These are phyloP conservation scores for Muraenolepis orangiensis DNA, from an alignment of 2,797 vertebrate species.

Conservation along the genomic window DNA sequence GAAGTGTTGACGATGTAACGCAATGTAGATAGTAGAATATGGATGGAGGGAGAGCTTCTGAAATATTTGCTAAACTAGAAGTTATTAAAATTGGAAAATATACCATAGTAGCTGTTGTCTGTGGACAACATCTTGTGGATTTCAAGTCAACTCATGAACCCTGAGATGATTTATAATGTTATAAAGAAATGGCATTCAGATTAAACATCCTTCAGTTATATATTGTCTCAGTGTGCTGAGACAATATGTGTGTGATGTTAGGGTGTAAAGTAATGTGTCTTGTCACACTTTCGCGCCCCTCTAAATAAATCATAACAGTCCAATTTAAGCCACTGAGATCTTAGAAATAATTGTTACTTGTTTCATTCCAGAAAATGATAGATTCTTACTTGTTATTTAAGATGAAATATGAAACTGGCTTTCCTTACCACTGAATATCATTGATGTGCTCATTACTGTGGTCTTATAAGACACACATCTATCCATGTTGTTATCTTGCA, in stretches of 20 bases:
- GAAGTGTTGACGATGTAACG: not conserved
- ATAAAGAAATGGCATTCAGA: not conserved
- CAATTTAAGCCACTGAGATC: not conserved
- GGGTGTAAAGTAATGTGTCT: not conserved
- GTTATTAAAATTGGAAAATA: not conserved
- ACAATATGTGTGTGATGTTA: not conserved
- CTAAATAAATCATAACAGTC: not conserved
- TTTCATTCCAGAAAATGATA: not conserved
- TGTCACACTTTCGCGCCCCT: not conserved
- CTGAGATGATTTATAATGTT: not conserved
- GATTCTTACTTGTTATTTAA: not conserved
- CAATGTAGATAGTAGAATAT: not conserved
- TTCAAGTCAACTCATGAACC: conserved; percentile 2
- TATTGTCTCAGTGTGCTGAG: not conserved
- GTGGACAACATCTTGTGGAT: not conserved
- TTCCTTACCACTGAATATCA: not conserved
- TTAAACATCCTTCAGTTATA: not conserved
- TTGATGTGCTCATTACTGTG: not conserved
- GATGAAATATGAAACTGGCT: not conserved
- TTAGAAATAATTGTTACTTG: not conserved
- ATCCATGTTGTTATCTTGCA: not conserved
- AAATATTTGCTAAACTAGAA: not conserved
- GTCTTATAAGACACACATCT: not conserved
- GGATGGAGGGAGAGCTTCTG: not conserved
- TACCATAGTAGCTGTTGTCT: not conserved